Conservation (phyloP, 1,140 invertebrate species). For the Habropoda laboriosa region DNA sequence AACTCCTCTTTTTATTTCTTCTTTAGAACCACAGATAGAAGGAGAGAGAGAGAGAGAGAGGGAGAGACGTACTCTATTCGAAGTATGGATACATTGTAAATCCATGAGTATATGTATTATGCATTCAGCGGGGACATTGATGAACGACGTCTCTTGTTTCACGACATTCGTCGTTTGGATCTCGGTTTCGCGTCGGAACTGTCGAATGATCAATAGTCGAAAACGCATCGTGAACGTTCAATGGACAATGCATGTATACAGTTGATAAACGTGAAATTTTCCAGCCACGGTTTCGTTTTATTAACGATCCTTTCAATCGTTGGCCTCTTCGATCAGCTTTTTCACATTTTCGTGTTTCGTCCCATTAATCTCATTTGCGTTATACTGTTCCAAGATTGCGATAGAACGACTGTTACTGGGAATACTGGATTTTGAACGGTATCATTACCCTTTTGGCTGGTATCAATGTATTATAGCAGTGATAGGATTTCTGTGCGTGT, state of each 20-base stretch:
- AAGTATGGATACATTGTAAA: background rate
- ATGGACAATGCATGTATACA: background rate
- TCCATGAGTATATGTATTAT: background rate
- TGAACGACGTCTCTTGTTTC: slow-evolving; percentile 8
- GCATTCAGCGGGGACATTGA: background rate
- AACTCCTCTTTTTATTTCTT: background rate
- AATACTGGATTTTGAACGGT: background rate
- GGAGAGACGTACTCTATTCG: too few species aligned
- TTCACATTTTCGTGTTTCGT: background rate
- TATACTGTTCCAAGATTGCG: too few species aligned
- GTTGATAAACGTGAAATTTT: background rate
- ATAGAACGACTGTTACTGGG: too few species aligned
- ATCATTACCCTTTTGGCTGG: too few species aligned
- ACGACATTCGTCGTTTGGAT: background rate
- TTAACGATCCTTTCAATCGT: background rate
- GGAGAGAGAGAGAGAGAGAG: too few species aligned
- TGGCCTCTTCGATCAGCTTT: background rate
- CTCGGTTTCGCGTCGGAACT: background rate
- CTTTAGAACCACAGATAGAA: too few species aligned
- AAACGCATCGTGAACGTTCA: background rate
- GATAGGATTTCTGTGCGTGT: too few species aligned
- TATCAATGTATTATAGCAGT: too few species aligned
- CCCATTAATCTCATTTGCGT: background rate
- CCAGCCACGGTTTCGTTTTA: background rate
- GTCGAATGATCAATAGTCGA: background rate